Evolutionary conservation across 2,888 invertebrate genomes (phyloP).

Genomic region (Anorthoa munda): DNA sequence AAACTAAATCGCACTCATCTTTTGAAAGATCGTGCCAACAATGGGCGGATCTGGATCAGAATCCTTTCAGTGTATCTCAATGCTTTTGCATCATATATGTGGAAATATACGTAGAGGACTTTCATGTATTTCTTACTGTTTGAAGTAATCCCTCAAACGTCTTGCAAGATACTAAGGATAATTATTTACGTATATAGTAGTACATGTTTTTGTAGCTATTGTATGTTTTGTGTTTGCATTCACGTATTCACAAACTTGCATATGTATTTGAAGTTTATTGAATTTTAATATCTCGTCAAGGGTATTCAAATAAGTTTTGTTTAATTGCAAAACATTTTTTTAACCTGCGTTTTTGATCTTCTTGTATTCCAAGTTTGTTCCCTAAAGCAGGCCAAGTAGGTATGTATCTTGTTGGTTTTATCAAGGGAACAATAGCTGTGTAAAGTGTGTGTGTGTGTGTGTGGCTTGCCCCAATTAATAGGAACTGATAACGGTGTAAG

Average conservation of each 20-base stretch:
- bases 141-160: conserved; percentile 28
- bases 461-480: conserved; percentile 36
- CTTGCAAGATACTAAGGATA: conserved; percentile 6
- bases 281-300: neutral
- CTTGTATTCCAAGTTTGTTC: neutral
- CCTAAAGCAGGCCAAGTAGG: neutral
- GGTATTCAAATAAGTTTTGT: neutral
- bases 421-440: conserved; percentile 21
- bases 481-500: conserved; percentile 34
- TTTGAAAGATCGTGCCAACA: conserved; percentile 50
- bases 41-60: conserved; percentile 41
- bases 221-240: neutral
- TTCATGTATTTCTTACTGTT: neutral
- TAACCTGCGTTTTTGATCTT: neutral
- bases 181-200: neutral
- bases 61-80: conserved; percentile 45
- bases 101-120: conserved; percentile 9
- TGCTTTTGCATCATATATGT: conserved; percentile 31
- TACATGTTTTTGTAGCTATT: neutral
- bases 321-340: neutral
- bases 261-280: neutral
- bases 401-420: conserved; percentile 19
- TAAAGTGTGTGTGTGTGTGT: too few relatives aligned
- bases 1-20: conserved; percentile 46
- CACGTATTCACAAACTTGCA: neutral